Evolutionary conservation across 2,888 invertebrate genomes (phyloP).

Genomic region (Drosophila histrio): DNA sequence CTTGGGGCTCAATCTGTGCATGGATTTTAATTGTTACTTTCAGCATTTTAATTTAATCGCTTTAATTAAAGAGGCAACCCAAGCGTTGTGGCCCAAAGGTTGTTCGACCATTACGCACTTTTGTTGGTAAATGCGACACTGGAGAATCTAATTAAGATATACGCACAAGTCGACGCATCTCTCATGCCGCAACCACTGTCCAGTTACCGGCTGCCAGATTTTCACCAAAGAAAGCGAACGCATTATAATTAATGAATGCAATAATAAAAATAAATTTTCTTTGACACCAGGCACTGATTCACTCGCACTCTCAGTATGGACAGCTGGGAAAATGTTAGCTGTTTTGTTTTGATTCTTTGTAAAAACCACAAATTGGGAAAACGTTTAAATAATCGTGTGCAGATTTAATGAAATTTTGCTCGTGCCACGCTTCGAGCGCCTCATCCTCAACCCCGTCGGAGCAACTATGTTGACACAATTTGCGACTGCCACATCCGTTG

Average conservation of each 20-base stretch:
- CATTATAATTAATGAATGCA: slow-evolving; percentile 49
- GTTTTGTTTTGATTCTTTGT: slow-evolving; percentile 4
- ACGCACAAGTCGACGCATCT: slow-evolving; percentile 8
- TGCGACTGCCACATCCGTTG: slow-evolving; percentile 38
- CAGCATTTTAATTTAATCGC: slow-evolving; percentile 56
- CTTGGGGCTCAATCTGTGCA: slow-evolving; percentile 10
- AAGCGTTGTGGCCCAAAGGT: slow-evolving; percentile 31
- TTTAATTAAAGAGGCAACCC: slow-evolving; percentile 54
- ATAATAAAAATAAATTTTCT: slow-evolving; percentile 36
- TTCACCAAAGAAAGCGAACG: slow-evolving; percentile 47
- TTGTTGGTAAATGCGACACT: slow-evolving; percentile 62
- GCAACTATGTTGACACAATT: slow-evolving; percentile 41
- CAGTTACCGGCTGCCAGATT: slow-evolving; percentile 17
- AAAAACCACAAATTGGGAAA: slow-evolving; percentile 17
- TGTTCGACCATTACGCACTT: slow-evolving; percentile 71
- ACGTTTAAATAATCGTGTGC: slow-evolving; percentile 53
- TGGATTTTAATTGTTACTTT: slow-evolving; percentile 54
- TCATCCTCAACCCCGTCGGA: neutral
- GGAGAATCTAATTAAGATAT: slow-evolving; percentile 67
- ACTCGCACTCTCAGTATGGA: no score
- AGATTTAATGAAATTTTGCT: slow-evolving; percentile 49
- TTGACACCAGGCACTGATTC: slow-evolving; percentile 23
- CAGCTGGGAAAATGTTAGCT: slow-evolving; percentile 9
- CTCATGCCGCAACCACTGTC: neutral
- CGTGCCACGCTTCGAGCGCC: neutral